Conservation (phyloP, 2,888 invertebrate genomes). For the Eledone cirrhosa region DNA sequence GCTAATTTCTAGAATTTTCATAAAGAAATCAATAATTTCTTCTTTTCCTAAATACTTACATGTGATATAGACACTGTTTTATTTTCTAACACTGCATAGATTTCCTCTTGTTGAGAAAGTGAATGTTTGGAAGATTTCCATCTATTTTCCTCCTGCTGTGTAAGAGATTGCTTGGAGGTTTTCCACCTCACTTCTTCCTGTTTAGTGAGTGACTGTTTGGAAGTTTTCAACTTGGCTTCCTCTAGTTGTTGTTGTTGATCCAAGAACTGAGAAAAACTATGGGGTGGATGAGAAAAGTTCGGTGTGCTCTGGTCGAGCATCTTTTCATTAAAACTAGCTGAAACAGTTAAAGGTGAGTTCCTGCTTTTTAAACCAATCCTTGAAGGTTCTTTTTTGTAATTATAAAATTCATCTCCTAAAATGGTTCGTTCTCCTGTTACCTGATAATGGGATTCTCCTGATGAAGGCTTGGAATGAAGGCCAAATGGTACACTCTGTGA, state of each 20-base stretch:
- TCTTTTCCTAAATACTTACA: background rate
- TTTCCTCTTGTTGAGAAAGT: conserved; percentile 5
- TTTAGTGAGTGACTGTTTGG: background rate
- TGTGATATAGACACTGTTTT: background rate
- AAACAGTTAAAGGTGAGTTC: conserved; percentile 17
- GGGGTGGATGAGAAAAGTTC: conserved; percentile 38
- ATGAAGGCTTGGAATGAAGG: background rate
- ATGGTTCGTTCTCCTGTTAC: background rate
- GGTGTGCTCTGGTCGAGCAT: conserved; percentile 52
- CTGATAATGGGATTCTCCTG: background rate
- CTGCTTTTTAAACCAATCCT: background rate
- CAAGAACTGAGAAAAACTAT: conserved; percentile 29
- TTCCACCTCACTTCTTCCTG: conserved; percentile 3
- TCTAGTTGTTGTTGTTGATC: conserved; percentile 5
- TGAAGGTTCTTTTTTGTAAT: background rate
- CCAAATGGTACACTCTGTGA: background rate
- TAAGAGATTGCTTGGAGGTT: no score
- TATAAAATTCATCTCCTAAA: conserved; percentile 4
- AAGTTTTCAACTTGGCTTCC: background rate
- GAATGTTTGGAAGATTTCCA: no score
- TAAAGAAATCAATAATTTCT: no score
- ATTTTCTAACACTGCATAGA: conserved; percentile 19
- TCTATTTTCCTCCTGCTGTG: no score
- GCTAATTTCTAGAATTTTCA: no score
- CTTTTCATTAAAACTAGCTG: conserved; percentile 22